phyloP scores from a whole-genome alignment of 2,888 invertebrate genomes.

The Rhimphoctona megacephalus region DNA sequence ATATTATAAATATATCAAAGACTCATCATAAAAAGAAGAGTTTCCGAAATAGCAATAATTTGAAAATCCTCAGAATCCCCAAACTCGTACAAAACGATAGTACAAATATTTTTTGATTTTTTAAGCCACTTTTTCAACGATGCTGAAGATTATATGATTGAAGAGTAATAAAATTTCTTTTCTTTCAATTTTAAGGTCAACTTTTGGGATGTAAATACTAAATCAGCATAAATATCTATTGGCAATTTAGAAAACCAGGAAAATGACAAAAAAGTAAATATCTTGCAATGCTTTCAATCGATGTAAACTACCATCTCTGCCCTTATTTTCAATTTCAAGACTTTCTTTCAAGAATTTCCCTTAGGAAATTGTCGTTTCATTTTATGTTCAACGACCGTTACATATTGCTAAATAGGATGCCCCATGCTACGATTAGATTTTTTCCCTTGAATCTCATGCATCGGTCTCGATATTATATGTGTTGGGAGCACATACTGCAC shows the following conservation, averaged over 20 bases:
- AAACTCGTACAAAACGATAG: neutral
- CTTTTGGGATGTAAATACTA: neutral
- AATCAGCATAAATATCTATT: neutral
- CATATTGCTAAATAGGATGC: neutral
- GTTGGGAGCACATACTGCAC: neutral
- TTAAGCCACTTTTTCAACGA: neutral
- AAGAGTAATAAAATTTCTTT: neutral
- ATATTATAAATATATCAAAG: no score
- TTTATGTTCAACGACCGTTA: neutral
- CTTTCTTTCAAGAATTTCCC: neutral
- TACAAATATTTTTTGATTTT: neutral
- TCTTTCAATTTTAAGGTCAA: neutral
- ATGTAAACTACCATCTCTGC: neutral
- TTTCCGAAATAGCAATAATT: neutral
- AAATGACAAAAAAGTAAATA: neutral
- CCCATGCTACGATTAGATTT: conserved; percentile 11
- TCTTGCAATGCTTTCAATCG: neutral
- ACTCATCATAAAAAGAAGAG: neutral
- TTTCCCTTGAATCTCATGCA: conserved; percentile 19
- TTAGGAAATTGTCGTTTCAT: neutral
- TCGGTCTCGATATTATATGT: conserved; percentile 42
- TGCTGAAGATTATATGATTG: neutral
- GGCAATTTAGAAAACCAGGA: neutral
- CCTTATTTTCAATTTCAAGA: neutral
- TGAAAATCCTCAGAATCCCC: neutral